Base-by-base conservation (phyloP, 2,888 invertebrate species). In the Dascillus cervinus region DNA sequence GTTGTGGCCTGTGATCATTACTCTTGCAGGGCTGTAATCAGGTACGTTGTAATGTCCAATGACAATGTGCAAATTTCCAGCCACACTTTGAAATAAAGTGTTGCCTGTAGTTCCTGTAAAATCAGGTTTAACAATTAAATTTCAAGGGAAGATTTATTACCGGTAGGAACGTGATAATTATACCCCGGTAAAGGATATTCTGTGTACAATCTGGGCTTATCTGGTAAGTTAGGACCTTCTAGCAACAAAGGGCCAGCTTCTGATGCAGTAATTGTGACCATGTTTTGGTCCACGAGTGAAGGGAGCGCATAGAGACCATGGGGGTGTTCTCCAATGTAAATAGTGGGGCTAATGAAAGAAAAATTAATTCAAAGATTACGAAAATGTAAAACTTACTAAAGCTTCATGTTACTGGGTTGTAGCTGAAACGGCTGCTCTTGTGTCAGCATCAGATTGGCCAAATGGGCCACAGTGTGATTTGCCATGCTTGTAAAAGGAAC, bases 231-330 rank as follows among this genome's bases (percentile, higher is more conserved):
- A 22, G 88, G 87, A 0, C 89, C 89, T 55, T 83, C 86, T 1
- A 89, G 60, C 6, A 89, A 66, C 33, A 85, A 69, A 0, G 81
- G 79, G 8, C 70, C 72, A 21, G 79, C 73, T 50, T 79, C 81
- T 2, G 79, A 76, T 3, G 80, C 75, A 1, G 79, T 75, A 61
- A 90, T 85, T 4, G 89, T 84, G 6, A 87, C 83, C 2, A 87
- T 84, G 44, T 82, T 80, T 52, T 92, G 87, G 67, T 96, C 95
- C 1, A 94, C 92, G 12, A 94, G 67, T 0, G 94, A 88, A 1
- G 92, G 89, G 29, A 96, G 64, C 0, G 96, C 97, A 65, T 95
- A 97, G 1, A 92, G 67, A 0, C 95, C 95, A 52, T 84, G 77
- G 39, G 75, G 70, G 55, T 82, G 80, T 57, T 95, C 88, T 1